Percentiles rank a stretch among this genome's conserved stretches.
phyloP scores from a whole-genome alignment of 2,888 invertebrate genomes.

The Campoplex capitator region DNA sequence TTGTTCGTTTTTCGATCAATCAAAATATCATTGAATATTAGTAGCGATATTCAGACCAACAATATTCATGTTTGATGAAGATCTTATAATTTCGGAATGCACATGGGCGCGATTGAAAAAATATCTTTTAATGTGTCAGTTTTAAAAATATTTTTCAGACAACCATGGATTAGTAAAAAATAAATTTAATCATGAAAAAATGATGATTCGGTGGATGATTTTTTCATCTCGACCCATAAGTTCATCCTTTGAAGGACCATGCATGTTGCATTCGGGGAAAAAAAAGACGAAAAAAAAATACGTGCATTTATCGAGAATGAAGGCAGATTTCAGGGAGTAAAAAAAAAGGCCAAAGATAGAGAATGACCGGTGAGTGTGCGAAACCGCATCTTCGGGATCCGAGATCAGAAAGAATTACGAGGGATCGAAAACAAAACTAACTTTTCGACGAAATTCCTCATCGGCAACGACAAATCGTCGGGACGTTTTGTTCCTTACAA shows the following conservation, averaged over 20 bases:
- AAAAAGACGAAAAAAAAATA: slow-evolving; percentile 25
- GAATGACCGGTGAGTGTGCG: slow-evolving; percentile 40
- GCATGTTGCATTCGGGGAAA: not conserved
- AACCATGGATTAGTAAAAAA: not conserved
- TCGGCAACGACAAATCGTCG: slow-evolving; percentile 73
- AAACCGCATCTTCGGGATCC: slow-evolving; percentile 40
- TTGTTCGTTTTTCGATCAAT: not conserved
- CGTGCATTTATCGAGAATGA: not conserved
- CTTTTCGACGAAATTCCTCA: slow-evolving; percentile 69
- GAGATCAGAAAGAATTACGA: slow-evolving; percentile 58
- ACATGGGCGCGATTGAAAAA: not conserved
- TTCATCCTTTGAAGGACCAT: not conserved
- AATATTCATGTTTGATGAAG: too few relatives aligned
- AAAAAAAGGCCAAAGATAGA: slow-evolving; percentile 16
- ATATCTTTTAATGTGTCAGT: not conserved
- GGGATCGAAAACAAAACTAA: slow-evolving; percentile 71
- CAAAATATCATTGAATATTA: too few relatives aligned
- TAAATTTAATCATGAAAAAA: not conserved
- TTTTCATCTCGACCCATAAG: not conserved
- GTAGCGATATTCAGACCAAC: too few relatives aligned
- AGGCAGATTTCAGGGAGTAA: slow-evolving; percentile 5
- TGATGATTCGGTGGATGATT: not conserved
- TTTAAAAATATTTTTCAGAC: not conserved
- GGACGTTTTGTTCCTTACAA: slow-evolving; percentile 27
- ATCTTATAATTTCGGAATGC: too few relatives aligned